A percentile compares a stretch with the other conserved stretches of the same genome.
Evolutionary conservation across 2,113 vertebrate genomes (phyloP).

Genomic region (Merops nubicus): DNA sequence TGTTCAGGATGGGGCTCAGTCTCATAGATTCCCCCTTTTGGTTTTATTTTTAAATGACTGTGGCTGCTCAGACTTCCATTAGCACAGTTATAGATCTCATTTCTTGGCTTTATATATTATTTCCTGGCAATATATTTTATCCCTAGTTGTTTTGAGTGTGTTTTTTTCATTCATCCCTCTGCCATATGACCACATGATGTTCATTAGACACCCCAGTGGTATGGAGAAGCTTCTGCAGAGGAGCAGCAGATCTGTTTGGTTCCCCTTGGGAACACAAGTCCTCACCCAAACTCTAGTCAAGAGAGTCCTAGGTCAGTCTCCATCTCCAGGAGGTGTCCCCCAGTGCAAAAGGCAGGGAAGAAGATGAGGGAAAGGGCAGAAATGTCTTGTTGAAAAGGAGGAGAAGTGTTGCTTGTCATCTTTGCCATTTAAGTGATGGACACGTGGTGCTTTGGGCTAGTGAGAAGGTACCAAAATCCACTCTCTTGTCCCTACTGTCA

Average conservation of each 20-base stretch:
- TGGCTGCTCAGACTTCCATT: neutral
- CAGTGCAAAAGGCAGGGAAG: neutral
- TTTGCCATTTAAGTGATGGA: neutral
- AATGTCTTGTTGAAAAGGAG: neutral
- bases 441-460: rapidly evolving
- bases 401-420: neutral
- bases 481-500: neutral
- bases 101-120: neutral
- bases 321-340: neutral
- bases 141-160: no score
- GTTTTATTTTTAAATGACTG: neutral
- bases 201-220: neutral
- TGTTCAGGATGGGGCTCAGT: neutral
- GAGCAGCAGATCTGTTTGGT: neutral
- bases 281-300: neutral
- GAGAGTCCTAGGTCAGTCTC: neutral
- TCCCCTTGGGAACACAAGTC: neutral
- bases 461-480: neutral
- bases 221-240: neutral
- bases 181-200: neutral
- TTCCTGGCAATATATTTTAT: neutral
- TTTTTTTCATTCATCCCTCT: no score
- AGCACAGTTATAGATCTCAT: neutral
- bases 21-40: neutral
- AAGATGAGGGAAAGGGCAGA: neutral